Evolutionary conservation across 2,888 invertebrate species (phyloP).

Genomic region (Conops quadrifasciatus): DNA sequence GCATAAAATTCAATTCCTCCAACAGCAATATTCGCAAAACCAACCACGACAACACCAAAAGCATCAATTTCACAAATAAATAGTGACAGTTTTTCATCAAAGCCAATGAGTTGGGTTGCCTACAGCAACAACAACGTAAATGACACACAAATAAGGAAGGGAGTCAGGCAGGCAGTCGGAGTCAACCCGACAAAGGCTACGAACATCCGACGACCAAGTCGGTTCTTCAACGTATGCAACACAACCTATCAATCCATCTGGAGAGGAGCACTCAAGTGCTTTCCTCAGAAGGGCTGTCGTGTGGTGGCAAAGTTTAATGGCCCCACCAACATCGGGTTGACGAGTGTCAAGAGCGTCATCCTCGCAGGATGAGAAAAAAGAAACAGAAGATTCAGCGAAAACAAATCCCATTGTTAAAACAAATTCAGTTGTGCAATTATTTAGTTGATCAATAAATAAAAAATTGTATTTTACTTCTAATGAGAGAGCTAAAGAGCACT

Average conservation of each 20-base stretch:
- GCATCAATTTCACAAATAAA: conserved; percentile 4
- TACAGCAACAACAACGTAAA: background rate
- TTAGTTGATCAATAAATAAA: too few relatives aligned
- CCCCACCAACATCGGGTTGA: conserved; percentile 29
- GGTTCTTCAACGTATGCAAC: background rate
- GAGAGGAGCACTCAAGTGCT: conserved; percentile 56
- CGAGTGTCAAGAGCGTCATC: too few relatives aligned
- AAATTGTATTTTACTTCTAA: too few relatives aligned
- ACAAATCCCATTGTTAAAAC: too few relatives aligned
- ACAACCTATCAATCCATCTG: conserved; percentile 60
- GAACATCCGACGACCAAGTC: background rate
- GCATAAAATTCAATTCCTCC: conserved; percentile 46
- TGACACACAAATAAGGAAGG: too few relatives aligned
- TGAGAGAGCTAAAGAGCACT: too few relatives aligned
- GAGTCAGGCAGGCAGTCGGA: background rate
- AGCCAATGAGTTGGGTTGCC: conserved; percentile 20
- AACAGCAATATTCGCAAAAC: background rate
- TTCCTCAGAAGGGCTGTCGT: conserved; percentile 48
- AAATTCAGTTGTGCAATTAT: too few relatives aligned
- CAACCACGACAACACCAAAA: background rate
- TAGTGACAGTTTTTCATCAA: conserved; percentile 22
- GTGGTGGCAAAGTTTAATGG: conserved; percentile 40
- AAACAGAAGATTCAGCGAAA: too few relatives aligned
- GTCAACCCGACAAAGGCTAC: background rate
- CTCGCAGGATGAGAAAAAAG: too few relatives aligned